These are phyloP conservation scores for Yponomeuta malinellus DNA, from an alignment of 2,888 invertebrate genomes.

Conservation along the genomic window DNA sequence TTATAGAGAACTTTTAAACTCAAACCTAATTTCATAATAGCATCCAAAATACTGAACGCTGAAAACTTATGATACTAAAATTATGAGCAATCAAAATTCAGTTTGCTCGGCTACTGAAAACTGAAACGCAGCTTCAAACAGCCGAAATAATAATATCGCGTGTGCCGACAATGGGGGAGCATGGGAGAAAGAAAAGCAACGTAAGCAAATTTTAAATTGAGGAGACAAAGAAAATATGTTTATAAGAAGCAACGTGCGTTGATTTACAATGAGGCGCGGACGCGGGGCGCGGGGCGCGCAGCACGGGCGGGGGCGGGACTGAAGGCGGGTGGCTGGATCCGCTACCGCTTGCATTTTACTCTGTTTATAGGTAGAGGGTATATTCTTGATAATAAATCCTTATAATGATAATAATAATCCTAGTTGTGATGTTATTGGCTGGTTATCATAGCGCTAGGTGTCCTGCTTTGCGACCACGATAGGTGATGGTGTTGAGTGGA, in stretches of 20 bases:
- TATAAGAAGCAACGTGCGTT: conserved; percentile 64
- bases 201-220: conserved; percentile 55
- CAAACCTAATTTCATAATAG: background rate
- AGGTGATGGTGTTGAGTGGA: no score
- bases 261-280: conserved; percentile 53
- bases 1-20: background rate
- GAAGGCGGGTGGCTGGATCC: background rate
- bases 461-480: no score
- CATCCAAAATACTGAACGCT: background rate
- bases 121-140: background rate
- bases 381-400: no score
- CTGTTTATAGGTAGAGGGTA: no score
- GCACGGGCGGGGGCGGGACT: conserved; percentile 22
- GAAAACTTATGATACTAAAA: no score
- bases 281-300: conserved; percentile 18
- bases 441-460: no score
- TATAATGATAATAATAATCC: no score
- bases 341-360: background rate
- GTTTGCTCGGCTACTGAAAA: background rate
- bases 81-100: no score
- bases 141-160: background rate
- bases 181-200: conserved; percentile 25
- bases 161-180: background rate
- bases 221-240: conserved; percentile 65
- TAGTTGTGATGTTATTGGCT: no score